phyloP scores from a whole-genome alignment of 2,113 vertebrate genomes.

The Lynx canadensis region DNA sequence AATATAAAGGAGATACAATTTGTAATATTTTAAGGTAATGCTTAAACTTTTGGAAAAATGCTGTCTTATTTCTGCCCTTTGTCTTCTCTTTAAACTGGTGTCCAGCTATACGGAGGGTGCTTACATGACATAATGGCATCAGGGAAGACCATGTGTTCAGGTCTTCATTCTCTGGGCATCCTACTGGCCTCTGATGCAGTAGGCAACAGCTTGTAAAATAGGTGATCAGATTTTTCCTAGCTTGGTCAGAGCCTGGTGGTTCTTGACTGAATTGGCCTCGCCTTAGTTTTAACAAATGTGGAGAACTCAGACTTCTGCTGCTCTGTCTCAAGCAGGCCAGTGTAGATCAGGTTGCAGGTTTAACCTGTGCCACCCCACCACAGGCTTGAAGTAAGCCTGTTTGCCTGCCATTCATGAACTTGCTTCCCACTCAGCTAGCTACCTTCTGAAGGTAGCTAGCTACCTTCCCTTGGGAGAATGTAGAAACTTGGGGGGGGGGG shows the following conservation, averaged over 20 bases:
- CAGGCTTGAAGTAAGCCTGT: not conserved
- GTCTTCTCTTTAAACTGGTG: constrained; percentile 20
- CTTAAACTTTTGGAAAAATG: not conserved
- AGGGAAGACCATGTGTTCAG: not conserved
- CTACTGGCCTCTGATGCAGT: not conserved
- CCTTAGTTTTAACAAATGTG: not conserved
- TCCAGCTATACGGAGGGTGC: not conserved
- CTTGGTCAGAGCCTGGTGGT: not conserved
- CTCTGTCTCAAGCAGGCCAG: not conserved
- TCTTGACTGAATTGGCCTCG: not conserved
- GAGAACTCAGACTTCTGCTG: not conserved
- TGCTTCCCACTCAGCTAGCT: not conserved
- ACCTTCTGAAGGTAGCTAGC: not conserved
- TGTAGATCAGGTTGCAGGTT: not conserved
- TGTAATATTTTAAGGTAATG: not conserved
- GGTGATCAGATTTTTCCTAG: not conserved
- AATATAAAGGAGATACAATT: not conserved
- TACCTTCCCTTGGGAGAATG: not conserved
- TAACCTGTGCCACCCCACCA: not conserved
- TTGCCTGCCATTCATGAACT: not conserved
- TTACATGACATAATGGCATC: not conserved
- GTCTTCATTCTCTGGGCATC: not conserved
- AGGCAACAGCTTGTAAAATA: not conserved
- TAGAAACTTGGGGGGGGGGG: not conserved
- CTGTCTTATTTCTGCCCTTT: not conserved